Conservation (phyloP, 2,888 invertebrate species). For the Hemistola chrysoprasaria region DNA sequence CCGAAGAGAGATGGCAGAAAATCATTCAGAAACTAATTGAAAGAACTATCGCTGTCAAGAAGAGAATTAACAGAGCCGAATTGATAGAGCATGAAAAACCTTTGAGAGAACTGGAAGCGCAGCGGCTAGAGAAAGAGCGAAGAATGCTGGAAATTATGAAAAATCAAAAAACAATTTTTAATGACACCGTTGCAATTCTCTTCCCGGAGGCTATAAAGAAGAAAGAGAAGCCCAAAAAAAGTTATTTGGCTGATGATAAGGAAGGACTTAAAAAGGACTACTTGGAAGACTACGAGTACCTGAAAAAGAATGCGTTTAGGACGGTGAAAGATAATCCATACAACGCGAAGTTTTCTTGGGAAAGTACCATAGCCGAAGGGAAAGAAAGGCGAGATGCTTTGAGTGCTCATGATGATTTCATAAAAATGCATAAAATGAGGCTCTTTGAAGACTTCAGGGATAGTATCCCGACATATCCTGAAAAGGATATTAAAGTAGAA, state of each 20-base stretch:
- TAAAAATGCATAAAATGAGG: constrained; percentile 58
- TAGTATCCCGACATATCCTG: not conserved
- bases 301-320: constrained; percentile 49
- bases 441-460: constrained; percentile 34
- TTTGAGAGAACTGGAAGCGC: constrained; percentile 80
- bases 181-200: constrained; percentile 83
- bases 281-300: constrained; percentile 57
- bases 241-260: constrained; percentile 68
- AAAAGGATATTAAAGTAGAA: too few relatives aligned
- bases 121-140: constrained; percentile 79
- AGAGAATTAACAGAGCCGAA: constrained; percentile 83
- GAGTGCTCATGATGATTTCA: constrained; percentile 58
- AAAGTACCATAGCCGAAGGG: constrained; percentile 74
- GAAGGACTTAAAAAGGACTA: constrained; percentile 58
- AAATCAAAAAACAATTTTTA: constrained; percentile 84
- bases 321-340: constrained; percentile 74
- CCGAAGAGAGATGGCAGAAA: constrained; percentile 83
- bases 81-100: constrained; percentile 84
- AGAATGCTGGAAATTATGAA: constrained; percentile 82
- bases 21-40: constrained; percentile 85
- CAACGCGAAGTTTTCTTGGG: constrained; percentile 80
- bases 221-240: constrained; percentile 61
- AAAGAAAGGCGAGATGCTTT: constrained; percentile 72
- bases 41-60: constrained; percentile 83
- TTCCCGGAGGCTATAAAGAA: constrained; percentile 84